Conservation (phyloP, 2,113 vertebrate species). For the Dipodomys merriami region DNA sequence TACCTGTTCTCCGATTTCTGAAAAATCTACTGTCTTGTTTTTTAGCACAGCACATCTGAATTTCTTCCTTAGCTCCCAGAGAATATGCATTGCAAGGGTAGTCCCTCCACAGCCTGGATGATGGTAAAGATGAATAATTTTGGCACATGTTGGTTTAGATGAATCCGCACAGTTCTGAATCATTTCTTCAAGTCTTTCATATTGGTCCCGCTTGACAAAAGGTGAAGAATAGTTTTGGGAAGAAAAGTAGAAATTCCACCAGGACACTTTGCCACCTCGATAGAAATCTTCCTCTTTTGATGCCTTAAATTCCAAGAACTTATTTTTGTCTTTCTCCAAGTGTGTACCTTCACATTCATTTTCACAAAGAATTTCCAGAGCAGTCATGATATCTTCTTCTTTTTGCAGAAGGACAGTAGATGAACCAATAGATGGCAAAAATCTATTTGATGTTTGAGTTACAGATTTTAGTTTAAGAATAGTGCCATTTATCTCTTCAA, state of each 20-base stretch:
- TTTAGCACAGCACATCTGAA: slow-evolving; percentile 89
- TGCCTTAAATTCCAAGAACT: slow-evolving; percentile 82
- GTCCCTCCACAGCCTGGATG: slow-evolving; percentile 90
- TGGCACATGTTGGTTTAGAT: slow-evolving; percentile 77
- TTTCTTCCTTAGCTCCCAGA: slow-evolving; percentile 87
- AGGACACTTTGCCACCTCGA: slow-evolving; percentile 87
- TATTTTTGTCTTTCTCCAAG: slow-evolving; percentile 84
- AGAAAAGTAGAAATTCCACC: slow-evolving; percentile 93
- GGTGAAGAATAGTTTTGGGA: slow-evolving; percentile 85
- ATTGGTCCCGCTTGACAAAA: slow-evolving; percentile 90
- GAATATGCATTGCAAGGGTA: slow-evolving; percentile 89
- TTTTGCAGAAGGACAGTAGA: slow-evolving; percentile 86
- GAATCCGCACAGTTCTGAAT: slow-evolving; percentile 69
- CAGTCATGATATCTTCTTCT: slow-evolving; percentile 84
- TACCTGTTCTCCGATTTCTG: slow-evolving; percentile 86
- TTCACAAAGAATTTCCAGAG: slow-evolving; percentile 88
- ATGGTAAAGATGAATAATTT: slow-evolving; percentile 88
- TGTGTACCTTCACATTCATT: slow-evolving; percentile 91
- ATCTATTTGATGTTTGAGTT: slow-evolving; percentile 84
- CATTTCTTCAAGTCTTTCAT: slow-evolving; percentile 83
- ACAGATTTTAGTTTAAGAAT: slow-evolving; percentile 88
- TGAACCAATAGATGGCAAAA: slow-evolving; percentile 86
- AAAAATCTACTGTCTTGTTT: slow-evolving; percentile 80
- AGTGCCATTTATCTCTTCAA: slow-evolving; percentile 90
- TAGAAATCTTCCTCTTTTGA: slow-evolving; percentile 88